phyloP scores from a whole-genome alignment of 2,113 vertebrate species.

The Catharus minimus region DNA sequence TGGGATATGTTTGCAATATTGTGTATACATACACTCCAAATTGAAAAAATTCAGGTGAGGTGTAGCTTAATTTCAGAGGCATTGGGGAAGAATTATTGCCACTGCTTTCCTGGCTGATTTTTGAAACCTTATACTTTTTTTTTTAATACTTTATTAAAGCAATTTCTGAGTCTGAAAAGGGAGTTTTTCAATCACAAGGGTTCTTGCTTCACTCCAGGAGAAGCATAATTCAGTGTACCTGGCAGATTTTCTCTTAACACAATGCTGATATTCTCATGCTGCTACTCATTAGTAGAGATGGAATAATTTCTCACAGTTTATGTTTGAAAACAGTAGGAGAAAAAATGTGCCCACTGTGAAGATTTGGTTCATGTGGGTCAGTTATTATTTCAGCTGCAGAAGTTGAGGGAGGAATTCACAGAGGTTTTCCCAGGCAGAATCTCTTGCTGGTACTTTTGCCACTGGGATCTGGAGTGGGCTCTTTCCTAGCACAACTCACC shows the following conservation, averaged over 20 bases:
- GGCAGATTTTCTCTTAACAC: not conserved
- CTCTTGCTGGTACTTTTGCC: not conserved
- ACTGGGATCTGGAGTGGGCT: not conserved
- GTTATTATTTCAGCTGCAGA: slow-evolving; percentile 30
- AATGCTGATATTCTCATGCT: not conserved
- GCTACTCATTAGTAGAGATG: not conserved
- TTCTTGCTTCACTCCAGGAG: not conserved
- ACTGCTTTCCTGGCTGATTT: not conserved
- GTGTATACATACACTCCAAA: not conserved
- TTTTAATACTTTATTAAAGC: not conserved
- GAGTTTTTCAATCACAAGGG: not conserved
- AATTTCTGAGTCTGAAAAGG: not conserved
- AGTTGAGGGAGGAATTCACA: not conserved
- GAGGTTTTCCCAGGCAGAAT: not conserved
- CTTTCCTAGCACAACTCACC: too few relatives aligned
- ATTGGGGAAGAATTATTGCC: not conserved
- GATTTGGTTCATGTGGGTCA: not conserved
- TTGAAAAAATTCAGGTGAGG: fast-evolving
- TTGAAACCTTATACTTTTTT: not conserved
- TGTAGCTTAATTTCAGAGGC: not conserved
- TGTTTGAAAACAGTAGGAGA: slow-evolving; percentile 17
- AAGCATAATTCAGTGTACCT: not conserved
- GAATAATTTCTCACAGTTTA: not conserved
- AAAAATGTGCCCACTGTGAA: not conserved
- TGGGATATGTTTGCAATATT: not conserved